Base-by-base conservation (phyloP, 2,888 invertebrate genomes). In the Hemithea aestivaria region DNA sequence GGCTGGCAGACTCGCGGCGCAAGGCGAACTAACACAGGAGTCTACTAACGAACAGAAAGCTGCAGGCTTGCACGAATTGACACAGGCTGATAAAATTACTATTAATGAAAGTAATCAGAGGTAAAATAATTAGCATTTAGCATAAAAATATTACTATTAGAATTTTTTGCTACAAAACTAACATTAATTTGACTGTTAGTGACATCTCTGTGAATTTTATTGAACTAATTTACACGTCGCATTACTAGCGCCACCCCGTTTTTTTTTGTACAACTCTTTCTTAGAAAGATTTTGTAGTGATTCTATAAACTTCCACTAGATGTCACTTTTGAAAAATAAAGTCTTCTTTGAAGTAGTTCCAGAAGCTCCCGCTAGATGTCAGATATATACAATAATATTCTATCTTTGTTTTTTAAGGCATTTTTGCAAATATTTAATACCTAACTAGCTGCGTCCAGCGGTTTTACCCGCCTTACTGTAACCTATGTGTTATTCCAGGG, bases 41-140 rank as follows among this genome's bases (percentile, higher is more conserved):
- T 91, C 91, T 1, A 69, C 80, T 1, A 69, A 69, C 7, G 91
- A 92, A 58, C 91, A 91, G 57, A 70, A 65, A 36, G 71, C 75
- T 33, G 90, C 90, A 0, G 90, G 90, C 0, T 69, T 91, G 2
- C 70, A 88, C 28, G 59, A 74, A 20, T 69, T 92, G n/a, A 84
- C 87, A 1, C 48, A 59, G 5, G 87, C 89, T 27, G 89, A 91
- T 48, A 90, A 87, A 59, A 58, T 60, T 9, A 66, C 73, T 25
- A 77, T 92, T 27, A 83, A 81, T 35, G 58, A 73, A 22, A 70
- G 81, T 36, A 81, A 81, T 40, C 53, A 64, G 48, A 62, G 69
- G 77, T 80, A 62, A 10, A n/a, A n/a, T n/a, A n/a, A n/a, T n/a
- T n/a, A n/a, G n/a, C n/a, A n/a, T n/a, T n/a, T n/a, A n/a, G n/a